Conservation (phyloP, 2,888 invertebrate species). For the Rotaria magnacalcarata region DNA sequence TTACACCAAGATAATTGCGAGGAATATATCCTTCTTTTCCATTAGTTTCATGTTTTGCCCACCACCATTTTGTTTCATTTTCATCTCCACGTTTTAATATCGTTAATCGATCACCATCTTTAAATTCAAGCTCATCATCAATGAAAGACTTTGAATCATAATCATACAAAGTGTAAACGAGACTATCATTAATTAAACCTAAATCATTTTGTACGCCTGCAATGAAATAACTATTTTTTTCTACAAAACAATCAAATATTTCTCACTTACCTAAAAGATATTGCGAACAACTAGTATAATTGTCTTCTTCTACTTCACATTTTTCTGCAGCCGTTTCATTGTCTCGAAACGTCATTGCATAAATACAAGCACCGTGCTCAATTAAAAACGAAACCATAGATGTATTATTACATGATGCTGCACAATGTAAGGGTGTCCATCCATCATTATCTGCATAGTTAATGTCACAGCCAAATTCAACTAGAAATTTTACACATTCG, state of each 20-base stretch:
- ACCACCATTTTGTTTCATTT: conserved; percentile 41
- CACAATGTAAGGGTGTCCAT: conserved; percentile 98
- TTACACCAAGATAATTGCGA: conserved; percentile 42
- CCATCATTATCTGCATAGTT: conserved; percentile 98
- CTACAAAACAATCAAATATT: too few species aligned
- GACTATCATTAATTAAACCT: conserved; percentile 31
- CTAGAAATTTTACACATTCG: conserved; percentile 93
- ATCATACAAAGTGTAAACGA: conserved; percentile 37
- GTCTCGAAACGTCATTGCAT: conserved; percentile 93
- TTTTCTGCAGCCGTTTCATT: conserved; percentile 97
- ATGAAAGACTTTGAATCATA: neutral
- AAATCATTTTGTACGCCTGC: conserved; percentile 37
- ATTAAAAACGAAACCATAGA: conserved; percentile 91
- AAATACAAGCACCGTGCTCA: conserved; percentile 93
- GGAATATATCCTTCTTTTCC: conserved; percentile 39
- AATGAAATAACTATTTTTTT: neutral
- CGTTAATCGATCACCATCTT: conserved; percentile 21
- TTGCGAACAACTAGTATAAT: conserved; percentile 93
- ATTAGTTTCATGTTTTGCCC: conserved; percentile 27
- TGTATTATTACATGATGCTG: conserved; percentile 91
- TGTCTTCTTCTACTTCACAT: conserved; percentile 98
- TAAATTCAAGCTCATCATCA: conserved; percentile 37
- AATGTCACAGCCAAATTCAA: conserved; percentile 95
- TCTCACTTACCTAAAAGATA: conserved; percentile 65
- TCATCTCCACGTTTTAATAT: conserved; percentile 37